A percentile compares a stretch with the other conserved stretches of the same genome.
Conservation (phyloP, 1,140 invertebrate genomes). For the Drosophila persimilis region DNA sequence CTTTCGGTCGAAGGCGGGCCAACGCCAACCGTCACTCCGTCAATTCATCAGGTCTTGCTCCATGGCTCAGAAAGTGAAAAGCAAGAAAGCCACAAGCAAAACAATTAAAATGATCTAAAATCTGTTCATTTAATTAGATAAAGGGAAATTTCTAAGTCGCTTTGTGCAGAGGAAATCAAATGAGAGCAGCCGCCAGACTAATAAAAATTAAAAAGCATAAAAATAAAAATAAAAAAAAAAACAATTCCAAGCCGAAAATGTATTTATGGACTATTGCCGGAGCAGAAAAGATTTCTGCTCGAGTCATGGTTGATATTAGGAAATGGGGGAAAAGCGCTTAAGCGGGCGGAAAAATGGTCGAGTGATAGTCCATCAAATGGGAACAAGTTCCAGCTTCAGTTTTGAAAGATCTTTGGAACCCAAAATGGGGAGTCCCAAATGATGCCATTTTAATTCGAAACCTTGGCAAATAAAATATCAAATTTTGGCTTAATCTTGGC, state of each 20-base stretch:
- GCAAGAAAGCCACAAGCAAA: constrained; percentile 39
- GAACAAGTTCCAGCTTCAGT: constrained; percentile 22
- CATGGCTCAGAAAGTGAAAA: constrained; percentile 68
- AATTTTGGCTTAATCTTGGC: too few species aligned
- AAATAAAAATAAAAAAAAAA: constrained; percentile 50
- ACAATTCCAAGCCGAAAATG: constrained; percentile 21
- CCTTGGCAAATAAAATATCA: not conserved
- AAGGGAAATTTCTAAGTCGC: constrained; percentile 66
- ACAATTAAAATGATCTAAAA: constrained; percentile 76
- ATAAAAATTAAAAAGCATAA: constrained; percentile 77
- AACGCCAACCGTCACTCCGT: constrained; percentile 55
- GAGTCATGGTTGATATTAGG: constrained; percentile 30
- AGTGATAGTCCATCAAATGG: constrained; percentile 38
- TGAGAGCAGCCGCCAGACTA: constrained; percentile 29
- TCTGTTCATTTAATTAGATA: constrained; percentile 74
- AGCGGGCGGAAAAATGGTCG: constrained; percentile 30
- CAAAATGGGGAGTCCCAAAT: constrained; percentile 4
- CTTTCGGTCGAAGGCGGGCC: constrained; percentile 20
- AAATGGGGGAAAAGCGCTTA: constrained; percentile 28
- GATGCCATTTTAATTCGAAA: constrained; percentile 3
- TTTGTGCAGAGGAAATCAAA: constrained; percentile 32
- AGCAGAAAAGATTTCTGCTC: constrained; percentile 43
- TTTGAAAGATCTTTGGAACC: constrained; percentile 4
- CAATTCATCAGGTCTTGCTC: constrained; percentile 64
- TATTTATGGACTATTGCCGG: constrained; percentile 37